phyloP scores from a whole-genome alignment of 2,113 vertebrate species.

The Uropsilus gracilis region DNA sequence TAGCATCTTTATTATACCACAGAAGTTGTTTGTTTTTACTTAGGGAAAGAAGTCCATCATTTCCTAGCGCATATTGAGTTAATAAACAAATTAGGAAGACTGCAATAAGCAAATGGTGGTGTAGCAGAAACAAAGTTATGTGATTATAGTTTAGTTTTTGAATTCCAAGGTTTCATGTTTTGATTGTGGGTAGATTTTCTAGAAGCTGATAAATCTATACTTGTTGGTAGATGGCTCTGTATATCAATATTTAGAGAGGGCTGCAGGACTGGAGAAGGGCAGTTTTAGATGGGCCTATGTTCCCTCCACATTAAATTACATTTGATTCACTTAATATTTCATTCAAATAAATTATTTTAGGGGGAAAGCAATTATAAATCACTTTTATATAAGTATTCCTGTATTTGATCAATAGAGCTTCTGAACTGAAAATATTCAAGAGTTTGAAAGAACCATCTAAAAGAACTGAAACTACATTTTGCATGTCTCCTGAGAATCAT shows the following conservation, averaged over 20 bases:
- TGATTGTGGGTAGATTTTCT: background rate
- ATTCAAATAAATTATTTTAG: constrained; percentile 19
- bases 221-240: background rate
- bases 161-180: constrained; percentile 15
- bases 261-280: background rate
- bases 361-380: background rate
- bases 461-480: background rate
- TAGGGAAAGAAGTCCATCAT: background rate
- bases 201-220: background rate
- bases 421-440: background rate
- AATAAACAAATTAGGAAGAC: constrained; percentile 57
- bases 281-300: background rate
- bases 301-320: background rate
- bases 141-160: constrained; percentile 45
- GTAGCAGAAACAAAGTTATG: constrained; percentile 24
- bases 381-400: background rate
- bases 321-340: constrained; percentile 14
- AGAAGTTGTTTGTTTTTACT: constrained; percentile 9
- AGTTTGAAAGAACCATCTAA: constrained; percentile 10
- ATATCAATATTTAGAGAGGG: background rate
- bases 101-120: constrained; percentile 13
- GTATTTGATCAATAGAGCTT: constrained; percentile 26
- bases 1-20: constrained; percentile 20
- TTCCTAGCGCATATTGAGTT: background rate
- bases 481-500: background rate